phyloP scores from a whole-genome alignment of 2,888 invertebrate genomes.

The Tribolium freemani region DNA sequence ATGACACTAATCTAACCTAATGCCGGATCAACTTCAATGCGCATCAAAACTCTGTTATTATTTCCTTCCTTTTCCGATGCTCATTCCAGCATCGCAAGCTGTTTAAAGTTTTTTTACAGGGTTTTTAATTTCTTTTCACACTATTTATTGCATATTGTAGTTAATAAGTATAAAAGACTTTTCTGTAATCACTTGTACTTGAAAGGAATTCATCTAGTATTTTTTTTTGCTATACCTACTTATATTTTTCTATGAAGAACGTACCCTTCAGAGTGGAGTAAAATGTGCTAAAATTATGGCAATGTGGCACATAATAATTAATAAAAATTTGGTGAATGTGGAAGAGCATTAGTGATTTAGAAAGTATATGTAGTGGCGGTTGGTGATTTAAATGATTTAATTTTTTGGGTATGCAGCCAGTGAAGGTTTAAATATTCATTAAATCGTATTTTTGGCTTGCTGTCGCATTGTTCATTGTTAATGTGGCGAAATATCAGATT shows the following conservation, averaged over 20 bases:
- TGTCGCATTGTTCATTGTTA: slow-evolving; percentile 14
- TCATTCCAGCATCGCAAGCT: not conserved
- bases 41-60: slow-evolving; percentile 34
- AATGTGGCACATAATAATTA: no score
- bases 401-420: not conserved
- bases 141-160: no score
- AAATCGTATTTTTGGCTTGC: slow-evolving; percentile 21
- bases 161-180: no score
- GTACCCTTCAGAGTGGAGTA: no score
- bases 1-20: slow-evolving; percentile 35
- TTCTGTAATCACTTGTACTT: no score
- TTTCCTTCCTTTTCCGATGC: slow-evolving; percentile 22
- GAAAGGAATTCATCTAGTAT: no score
- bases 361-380: not conserved
- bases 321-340: no score
- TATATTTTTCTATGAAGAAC: no score
- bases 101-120: not conserved
- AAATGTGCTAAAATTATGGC: no score
- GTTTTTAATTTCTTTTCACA: not conserved
- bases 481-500: slow-evolving; percentile 22
- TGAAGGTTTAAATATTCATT: slow-evolving; percentile 4
- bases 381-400: not conserved
- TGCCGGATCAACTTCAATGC: slow-evolving; percentile 35
- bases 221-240: no score
- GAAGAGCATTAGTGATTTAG: not conserved